Evolutionary conservation across 2,888 invertebrate species (phyloP), one percentile per base, ranked within the genome.

Genomic region (Suillia variegata): DNA sequence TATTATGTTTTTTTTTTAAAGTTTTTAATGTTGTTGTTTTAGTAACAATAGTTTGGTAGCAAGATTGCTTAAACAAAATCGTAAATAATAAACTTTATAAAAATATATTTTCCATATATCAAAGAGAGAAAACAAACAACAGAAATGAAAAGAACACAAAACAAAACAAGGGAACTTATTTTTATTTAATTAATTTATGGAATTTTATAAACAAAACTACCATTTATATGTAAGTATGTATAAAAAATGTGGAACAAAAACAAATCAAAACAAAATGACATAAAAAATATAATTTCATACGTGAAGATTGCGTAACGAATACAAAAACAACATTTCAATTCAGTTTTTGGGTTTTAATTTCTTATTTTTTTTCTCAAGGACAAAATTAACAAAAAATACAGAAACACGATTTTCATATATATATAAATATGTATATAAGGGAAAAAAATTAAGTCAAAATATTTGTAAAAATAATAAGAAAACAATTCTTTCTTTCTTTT

Each of bases 21-120:
- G n/a, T 63, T 62, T 33, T 58, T 48, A 47, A 55, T 60, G 47
- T 62, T 50, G 24, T 59, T 61, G 15, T 70, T 66, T 69, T 51
- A 31, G n/a, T 48, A 52, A 54, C 47, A 54, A 38, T 52, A 52
- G 48, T 51, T 17, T n/a, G 48, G 48, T 50, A 34, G 48, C 50
- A 58, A 52, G 51, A 55, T 54, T 51, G n/a, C 17, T 31, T 13
- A 56, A 42, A 15, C 10, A 15, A 22, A 47, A 20, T 15, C 6
- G 12, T 15, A 31, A 54, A 45, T 45, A 42, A 50, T 49, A 49
- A 55, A 55, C 54, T 51, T 42, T 52, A 55, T 49, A 51, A 51
- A 57, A 62, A 62, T 62, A n/a, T n/a, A n/a, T n/a, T n/a, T n/a
- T n/a, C n/a, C n/a, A n/a, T n/a, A n/a, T n/a, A n/a, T n/a, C n/a